Evolutionary conservation across 2,113 vertebrate species (phyloP).

Genomic region (Lontra canadensis): DNA sequence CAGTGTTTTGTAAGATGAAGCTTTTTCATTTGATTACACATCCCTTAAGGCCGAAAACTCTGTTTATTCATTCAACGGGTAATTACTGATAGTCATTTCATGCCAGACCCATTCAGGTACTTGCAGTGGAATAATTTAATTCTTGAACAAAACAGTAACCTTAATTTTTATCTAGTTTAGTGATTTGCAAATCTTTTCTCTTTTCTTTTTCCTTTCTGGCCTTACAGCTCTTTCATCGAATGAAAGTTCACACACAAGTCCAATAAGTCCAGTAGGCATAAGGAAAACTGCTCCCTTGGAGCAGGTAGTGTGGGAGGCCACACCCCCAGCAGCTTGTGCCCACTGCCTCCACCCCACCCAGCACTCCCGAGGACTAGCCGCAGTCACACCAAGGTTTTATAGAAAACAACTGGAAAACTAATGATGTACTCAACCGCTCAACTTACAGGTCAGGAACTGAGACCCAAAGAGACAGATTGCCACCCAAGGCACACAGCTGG

Average conservation of each 20-base stretch:
- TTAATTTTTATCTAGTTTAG: neutral
- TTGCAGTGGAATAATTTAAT: neutral
- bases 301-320: neutral
- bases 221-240: neutral
- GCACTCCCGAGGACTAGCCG: neutral
- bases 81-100: neutral
- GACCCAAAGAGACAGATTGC: neutral
- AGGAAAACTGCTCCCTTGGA: neutral
- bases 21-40: neutral
- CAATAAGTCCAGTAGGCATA: neutral
- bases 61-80: neutral
- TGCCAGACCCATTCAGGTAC: neutral
- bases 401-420: neutral
- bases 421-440: neutral
- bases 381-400: neutral
- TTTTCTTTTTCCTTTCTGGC: neutral
- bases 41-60: neutral
- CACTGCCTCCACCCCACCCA: accelerated
- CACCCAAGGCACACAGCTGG: neutral
- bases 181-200: neutral
- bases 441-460: neutral
- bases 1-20: neutral
- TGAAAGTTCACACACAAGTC: neutral
- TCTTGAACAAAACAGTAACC: neutral
- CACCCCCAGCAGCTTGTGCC: neutral